These are phyloP conservation scores for Dendrolimus houi DNA, from an alignment of 2,888 invertebrate species.

Conservation along the genomic window DNA sequence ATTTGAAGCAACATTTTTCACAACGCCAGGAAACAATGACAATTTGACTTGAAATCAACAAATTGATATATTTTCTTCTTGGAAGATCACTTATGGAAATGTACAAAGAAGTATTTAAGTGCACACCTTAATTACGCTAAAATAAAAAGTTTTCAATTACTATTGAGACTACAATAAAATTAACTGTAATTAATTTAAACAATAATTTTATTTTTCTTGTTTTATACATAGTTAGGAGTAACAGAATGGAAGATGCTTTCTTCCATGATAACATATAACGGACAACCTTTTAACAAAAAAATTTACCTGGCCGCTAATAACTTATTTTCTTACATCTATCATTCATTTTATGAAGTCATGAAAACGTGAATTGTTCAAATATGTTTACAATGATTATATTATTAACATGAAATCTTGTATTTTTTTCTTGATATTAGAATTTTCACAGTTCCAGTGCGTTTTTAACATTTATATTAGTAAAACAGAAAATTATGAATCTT, in stretches of 20 bases:
- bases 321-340: background rate
- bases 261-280: too few relatives aligned
- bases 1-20: constrained; percentile 52
- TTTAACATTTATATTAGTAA: constrained; percentile 30
- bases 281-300: background rate
- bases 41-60: too few relatives aligned
- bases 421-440: constrained; percentile 53
- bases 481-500: constrained; percentile 29
- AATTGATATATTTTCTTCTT: too few relatives aligned
- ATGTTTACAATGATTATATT: constrained; percentile 39
- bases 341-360: background rate
- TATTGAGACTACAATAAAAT: too few relatives aligned
- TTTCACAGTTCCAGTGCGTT: constrained; percentile 37
- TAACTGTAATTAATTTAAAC: too few relatives aligned
- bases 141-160: too few relatives aligned
- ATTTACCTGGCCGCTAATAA: background rate
- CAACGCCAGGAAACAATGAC: background rate
- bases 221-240: too few relatives aligned
- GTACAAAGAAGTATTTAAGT: too few relatives aligned
- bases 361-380: constrained; percentile 12
- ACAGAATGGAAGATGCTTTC: too few relatives aligned
- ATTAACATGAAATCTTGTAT: constrained; percentile 57
- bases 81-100: too few relatives aligned
- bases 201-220: too few relatives aligned
- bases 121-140: too few relatives aligned